These are phyloP conservation scores for Masnerella sp. DNA, from an alignment of 2,888 invertebrate species.

Conservation along the genomic window DNA sequence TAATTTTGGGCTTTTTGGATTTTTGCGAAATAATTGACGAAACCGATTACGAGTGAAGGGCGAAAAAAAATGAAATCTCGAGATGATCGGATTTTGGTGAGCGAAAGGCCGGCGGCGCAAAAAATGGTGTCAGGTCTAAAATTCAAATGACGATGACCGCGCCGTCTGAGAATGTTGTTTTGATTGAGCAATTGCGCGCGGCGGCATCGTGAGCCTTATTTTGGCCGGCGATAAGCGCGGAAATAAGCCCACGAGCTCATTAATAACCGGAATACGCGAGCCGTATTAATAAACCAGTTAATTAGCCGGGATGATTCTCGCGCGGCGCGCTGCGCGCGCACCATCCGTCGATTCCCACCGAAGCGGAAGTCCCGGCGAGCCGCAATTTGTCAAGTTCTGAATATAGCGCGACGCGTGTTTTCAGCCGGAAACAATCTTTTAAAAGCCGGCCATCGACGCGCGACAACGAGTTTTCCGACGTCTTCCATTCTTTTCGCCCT, in stretches of 20 bases:
- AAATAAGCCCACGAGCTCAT: conserved; percentile 43
- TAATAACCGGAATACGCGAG: conserved; percentile 32
- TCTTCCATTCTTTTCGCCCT: no score
- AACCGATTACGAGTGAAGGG: no score
- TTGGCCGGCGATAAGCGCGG: conserved; percentile 35
- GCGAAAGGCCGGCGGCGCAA: conserved; percentile 8
- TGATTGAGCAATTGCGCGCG: conserved; percentile 50
- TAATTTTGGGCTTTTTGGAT: no score
- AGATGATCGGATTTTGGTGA: no score
- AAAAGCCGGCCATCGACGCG: conserved; percentile 42
- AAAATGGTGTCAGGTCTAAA: conserved; percentile 37
- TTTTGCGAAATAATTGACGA: no score
- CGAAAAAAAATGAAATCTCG: no score
- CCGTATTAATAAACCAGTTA: conserved; percentile 42
- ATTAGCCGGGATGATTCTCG: conserved; percentile 36
- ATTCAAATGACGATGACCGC: conserved; percentile 48
- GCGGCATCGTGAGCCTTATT: conserved; percentile 30
- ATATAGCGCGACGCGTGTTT: conserved; percentile 43
- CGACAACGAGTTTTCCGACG: conserved; percentile 45
- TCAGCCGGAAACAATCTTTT: conserved; percentile 47
- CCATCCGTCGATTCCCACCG: conserved; percentile 25
- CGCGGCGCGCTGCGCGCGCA: conserved; percentile 16
- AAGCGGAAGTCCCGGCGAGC: conserved; percentile 32
- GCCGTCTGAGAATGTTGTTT: conserved; percentile 52
- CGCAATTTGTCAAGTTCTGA: conserved; percentile 46